These are phyloP conservation scores for Epizoanthus rinbou DNA, from an alignment of 92 coral and sea anemone species.

Conservation along the genomic window DNA sequence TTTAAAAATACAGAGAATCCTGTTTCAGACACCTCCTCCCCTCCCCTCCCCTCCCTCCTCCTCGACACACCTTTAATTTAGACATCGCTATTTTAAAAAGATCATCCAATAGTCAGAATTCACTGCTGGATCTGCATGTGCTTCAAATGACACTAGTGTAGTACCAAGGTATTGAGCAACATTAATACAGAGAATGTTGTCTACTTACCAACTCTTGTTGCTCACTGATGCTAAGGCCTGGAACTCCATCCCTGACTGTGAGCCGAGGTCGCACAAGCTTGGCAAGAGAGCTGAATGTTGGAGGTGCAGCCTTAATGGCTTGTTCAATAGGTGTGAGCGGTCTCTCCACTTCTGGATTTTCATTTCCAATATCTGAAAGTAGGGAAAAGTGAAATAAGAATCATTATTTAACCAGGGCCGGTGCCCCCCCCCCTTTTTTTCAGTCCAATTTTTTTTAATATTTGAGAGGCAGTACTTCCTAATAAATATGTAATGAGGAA, in stretches of 20 bases:
- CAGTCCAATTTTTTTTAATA: no score
- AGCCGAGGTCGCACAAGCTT: conserved; percentile 87
- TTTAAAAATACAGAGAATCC: no score
- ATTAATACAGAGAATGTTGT: not conserved
- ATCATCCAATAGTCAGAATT: no score
- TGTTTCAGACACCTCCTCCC: no score
- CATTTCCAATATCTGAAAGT: conserved; percentile 77
- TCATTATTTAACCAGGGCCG: no score
- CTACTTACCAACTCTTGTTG: conserved; percentile 86
- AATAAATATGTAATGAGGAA: no score
- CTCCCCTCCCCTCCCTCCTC: no score
- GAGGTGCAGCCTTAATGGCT: conserved; percentile 79
- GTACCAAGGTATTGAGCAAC: not conserved
- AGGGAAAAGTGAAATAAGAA: not conserved
- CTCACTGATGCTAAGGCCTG: conserved; percentile 77
- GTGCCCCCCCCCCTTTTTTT: no score
- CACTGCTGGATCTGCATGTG: no score
- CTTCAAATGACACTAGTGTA: not conserved
- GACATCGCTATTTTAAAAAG: no score
- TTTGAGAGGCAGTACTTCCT: no score
- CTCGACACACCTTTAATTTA: no score
- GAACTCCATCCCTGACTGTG: conserved; percentile 67
- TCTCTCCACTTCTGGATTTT: conserved; percentile 84
- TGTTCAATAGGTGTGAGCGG: conserved; percentile 96
- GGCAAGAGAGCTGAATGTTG: conserved; percentile 81